These are phyloP conservation scores for Marmota flaviventris DNA, from an alignment of 2,113 vertebrate species.

Conservation along the genomic window DNA sequence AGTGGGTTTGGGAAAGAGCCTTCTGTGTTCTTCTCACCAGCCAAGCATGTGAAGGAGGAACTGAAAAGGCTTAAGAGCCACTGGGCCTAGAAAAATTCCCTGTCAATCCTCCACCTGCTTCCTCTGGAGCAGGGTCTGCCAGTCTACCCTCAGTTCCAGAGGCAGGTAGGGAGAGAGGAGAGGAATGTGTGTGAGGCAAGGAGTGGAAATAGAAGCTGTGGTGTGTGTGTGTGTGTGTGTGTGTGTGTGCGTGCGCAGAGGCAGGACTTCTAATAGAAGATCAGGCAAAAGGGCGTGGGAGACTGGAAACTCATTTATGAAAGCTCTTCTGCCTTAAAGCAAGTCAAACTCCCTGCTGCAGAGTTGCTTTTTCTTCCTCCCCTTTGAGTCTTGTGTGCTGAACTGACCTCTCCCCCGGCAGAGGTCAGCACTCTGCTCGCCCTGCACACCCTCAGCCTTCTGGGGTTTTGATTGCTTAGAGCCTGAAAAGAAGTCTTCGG, in stretches of 20 bases:
- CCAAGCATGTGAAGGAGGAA: constrained; percentile 57
- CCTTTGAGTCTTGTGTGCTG: constrained; percentile 77
- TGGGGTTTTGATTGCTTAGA: constrained; percentile 54
- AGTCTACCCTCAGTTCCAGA: neutral
- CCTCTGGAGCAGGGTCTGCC: constrained; percentile 35
- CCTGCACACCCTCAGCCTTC: constrained; percentile 65
- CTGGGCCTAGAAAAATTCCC: constrained; percentile 47
- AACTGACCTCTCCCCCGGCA: constrained; percentile 75
- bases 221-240: neutral
- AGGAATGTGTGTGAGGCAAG: neutral
- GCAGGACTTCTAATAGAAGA: constrained; percentile 57
- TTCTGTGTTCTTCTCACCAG: constrained; percentile 69
- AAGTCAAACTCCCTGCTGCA: constrained; percentile 84
- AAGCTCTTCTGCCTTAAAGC: constrained; percentile 81
- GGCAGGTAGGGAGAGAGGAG: constrained; percentile 36
- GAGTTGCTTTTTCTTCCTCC: constrained; percentile 80
- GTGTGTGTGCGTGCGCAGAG: neutral
- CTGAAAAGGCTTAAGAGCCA: constrained; percentile 48
- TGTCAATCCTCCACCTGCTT: constrained; percentile 66
- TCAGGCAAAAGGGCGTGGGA: constrained; percentile 82
- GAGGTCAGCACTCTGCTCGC: constrained; percentile 75
- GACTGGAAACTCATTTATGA: constrained; percentile 82
- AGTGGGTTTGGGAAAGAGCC: constrained; percentile 70
- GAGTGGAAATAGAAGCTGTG: neutral
- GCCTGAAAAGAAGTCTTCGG: constrained; percentile 56